A percentile compares a stretch with the other conserved stretches of the same genome.
These are phyloP conservation scores for Heterodera filipjevi DNA, from an alignment of 2,888 invertebrate species.

Conservation along the genomic window DNA sequence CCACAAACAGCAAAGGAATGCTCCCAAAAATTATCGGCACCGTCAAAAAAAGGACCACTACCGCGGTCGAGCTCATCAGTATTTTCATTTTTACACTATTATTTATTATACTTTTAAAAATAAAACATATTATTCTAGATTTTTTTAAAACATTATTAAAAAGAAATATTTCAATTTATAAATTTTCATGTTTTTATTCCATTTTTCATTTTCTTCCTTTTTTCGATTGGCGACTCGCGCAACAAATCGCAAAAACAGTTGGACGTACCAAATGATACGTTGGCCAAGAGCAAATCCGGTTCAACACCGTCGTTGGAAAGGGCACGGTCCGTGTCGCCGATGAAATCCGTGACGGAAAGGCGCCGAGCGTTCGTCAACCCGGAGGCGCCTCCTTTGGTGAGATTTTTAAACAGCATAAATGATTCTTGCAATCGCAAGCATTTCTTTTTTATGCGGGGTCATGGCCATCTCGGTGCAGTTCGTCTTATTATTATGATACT, in stretches of 20 bases:
- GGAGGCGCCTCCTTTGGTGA: constrained; percentile 19
- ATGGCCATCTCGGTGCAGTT: too few species aligned
- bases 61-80: constrained; percentile 23
- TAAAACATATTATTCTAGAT: not conserved
- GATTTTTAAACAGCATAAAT: not conserved
- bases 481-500: too few species aligned
- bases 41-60: not conserved
- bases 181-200: too few species aligned
- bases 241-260: not conserved
- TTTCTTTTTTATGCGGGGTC: too few species aligned
- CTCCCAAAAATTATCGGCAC: not conserved
- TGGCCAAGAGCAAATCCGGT: not conserved
- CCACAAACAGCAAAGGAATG: constrained; percentile 4
- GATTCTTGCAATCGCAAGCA: too few species aligned
- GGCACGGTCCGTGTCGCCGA: constrained; percentile 19
- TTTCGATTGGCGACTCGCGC: constrained; percentile 17
- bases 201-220: not conserved
- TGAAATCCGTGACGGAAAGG: constrained; percentile 20
- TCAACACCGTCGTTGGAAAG: not conserved
- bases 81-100: too few species aligned
- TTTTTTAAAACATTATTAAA: not conserved
- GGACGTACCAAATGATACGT: not conserved
- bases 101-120: not conserved
- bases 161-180: too few species aligned
- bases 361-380: constrained; percentile 23